A percentile compares a stretch with the other conserved stretches of the same genome.
These are phyloP conservation scores for Dreissena rostriformis DNA, from an alignment of 1,140 invertebrate genomes.

Conservation along the genomic window DNA sequence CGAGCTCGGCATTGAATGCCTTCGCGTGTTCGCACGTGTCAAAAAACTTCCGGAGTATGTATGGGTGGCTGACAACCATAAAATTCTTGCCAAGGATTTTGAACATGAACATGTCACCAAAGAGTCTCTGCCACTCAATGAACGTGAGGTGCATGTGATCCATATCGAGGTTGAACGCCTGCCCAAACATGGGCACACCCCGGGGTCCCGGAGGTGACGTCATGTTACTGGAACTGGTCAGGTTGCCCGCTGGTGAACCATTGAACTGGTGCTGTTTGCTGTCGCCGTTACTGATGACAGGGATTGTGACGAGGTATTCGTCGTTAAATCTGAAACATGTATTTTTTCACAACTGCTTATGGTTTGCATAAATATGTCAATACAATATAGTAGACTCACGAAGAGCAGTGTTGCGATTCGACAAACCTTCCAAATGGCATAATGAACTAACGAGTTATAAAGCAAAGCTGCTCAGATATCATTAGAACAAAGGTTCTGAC, in stretches of 20 bases:
- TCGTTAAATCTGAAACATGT: too few species aligned
- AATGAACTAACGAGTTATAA: too few species aligned
- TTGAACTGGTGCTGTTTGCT: not conserved
- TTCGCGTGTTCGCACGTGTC: conserved; percentile 28
- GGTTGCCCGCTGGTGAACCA: not conserved
- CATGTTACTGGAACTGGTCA: not conserved
- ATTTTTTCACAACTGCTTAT: too few species aligned
- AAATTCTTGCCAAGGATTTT: conserved; percentile 43
- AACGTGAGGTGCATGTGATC: conserved; percentile 47
- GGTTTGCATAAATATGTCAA: too few species aligned
- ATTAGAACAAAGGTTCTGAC: too few species aligned
- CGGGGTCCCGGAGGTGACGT: too few species aligned
- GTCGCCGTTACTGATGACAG: not conserved
- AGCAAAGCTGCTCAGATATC: too few species aligned
- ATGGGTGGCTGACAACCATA: conserved; percentile 40
- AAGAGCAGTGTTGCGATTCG: too few species aligned
- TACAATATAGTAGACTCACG: too few species aligned
- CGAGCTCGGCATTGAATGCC: conserved; percentile 30
- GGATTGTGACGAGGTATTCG: too few species aligned
- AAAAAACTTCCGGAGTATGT: conserved; percentile 48
- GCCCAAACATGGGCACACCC: too few species aligned
- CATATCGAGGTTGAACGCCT: conserved; percentile 42
- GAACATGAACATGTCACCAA: conserved; percentile 51
- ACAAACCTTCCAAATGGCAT: too few species aligned
- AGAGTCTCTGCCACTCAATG: conserved; percentile 48